These are phyloP conservation scores for Xenus cinereus DNA, from an alignment of 2,113 vertebrate genomes.

Conservation along the genomic window DNA sequence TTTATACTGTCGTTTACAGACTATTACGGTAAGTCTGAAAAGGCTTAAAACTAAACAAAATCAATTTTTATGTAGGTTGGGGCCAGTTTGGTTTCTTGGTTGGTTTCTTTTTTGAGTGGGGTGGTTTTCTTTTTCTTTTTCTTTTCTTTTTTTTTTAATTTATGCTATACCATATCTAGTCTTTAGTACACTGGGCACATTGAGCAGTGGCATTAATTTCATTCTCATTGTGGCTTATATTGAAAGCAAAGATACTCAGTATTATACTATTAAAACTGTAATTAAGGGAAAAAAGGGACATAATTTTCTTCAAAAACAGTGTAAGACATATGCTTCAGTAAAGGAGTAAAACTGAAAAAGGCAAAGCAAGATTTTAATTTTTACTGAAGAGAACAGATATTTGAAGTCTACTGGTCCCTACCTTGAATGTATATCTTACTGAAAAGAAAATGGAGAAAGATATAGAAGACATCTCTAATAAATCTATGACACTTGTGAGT, in stretches of 20 bases:
- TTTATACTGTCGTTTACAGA: neutral
- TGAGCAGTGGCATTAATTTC: neutral
- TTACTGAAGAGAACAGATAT: neutral
- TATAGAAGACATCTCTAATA: neutral
- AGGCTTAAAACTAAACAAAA: neutral
- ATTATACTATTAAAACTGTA: neutral
- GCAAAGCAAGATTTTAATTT: neutral
- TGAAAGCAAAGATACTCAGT: neutral
- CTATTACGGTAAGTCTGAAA: neutral
- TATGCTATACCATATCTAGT: neutral
- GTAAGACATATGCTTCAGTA: neutral
- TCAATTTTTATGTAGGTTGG: neutral
- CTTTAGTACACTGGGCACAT: neutral
- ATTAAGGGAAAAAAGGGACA: neutral
- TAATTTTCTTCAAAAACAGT: neutral
- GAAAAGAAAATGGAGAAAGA: neutral
- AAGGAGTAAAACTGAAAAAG: neutral
- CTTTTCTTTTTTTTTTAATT: neutral
- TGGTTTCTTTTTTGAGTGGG: rapidly evolving
- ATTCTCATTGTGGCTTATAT: neutral
- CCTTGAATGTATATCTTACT: neutral
- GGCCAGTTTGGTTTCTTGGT: neutral
- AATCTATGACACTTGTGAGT: neutral
- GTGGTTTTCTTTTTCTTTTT: neutral
- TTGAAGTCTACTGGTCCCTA: neutral